These are phyloP conservation scores for Yponomeuta malinellus DNA, from an alignment of 2,888 invertebrate species.

Conservation along the genomic window DNA sequence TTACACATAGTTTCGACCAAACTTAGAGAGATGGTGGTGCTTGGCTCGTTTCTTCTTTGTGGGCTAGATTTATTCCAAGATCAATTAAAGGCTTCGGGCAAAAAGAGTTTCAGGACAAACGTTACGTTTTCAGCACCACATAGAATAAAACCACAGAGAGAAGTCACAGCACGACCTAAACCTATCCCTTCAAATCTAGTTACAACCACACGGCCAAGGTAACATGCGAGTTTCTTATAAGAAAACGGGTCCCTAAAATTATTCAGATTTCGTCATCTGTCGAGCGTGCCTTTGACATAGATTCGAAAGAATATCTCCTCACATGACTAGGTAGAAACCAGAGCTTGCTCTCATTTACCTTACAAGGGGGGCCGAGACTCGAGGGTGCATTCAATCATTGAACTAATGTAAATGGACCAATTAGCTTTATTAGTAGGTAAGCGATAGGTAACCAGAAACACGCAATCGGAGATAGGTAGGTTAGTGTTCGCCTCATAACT, in stretches of 20 bases:
- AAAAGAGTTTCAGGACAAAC: too few relatives aligned
- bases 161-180: too few relatives aligned
- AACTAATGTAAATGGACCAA: slow-evolving; percentile 6
- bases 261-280: not conserved
- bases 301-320: slow-evolving; percentile 1
- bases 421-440: slow-evolving; percentile 1
- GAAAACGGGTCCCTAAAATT: not conserved
- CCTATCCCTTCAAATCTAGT: too few relatives aligned
- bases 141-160: not conserved
- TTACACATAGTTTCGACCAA: too few relatives aligned
- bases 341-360: slow-evolving; percentile 8
- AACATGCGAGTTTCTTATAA: too few relatives aligned
- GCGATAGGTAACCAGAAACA: not conserved
- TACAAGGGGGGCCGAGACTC: not conserved
- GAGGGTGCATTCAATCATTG: not conserved
- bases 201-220: too few relatives aligned
- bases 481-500: not conserved
- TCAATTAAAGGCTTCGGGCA: too few relatives aligned
- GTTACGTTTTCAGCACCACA: not conserved
- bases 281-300: not conserved
- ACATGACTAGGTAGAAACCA: not conserved
- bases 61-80: too few relatives aligned
- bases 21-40: too few relatives aligned
- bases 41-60: too few relatives aligned
- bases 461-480: slow-evolving; percentile 7